Conservation (phyloP, 2,888 invertebrate species). For the Epsilonema sp. region DNA sequence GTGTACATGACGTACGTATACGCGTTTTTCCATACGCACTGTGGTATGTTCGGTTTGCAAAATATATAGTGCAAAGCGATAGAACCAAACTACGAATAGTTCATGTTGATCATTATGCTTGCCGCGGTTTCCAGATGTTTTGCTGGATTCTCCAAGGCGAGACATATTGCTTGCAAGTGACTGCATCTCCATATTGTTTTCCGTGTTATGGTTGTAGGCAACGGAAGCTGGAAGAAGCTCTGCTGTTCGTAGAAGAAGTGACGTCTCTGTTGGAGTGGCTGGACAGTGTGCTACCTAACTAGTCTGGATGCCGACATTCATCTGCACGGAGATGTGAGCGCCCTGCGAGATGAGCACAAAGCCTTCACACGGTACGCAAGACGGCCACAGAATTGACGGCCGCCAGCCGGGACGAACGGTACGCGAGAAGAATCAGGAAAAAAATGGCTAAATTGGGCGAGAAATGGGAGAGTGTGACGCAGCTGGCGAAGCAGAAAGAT, state of each 20-base stretch:
- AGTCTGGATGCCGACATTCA: conserved; percentile 50
- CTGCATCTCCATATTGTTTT: neutral
- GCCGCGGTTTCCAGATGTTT: too few species aligned
- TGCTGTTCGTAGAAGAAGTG: conserved; percentile 81
- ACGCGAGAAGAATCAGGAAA: conserved; percentile 48
- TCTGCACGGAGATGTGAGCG: conserved; percentile 79
- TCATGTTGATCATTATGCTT: too few species aligned
- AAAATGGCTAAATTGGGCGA: conserved; percentile 60
- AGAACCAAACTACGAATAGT: too few species aligned
- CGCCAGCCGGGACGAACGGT: conserved; percentile 41
- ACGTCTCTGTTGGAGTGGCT: conserved; percentile 84
- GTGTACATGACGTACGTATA: too few species aligned
- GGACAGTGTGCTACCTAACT: conserved; percentile 55
- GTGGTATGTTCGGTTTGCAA: too few species aligned
- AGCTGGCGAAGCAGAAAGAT: conserved; percentile 53
- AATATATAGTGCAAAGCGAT: too few species aligned
- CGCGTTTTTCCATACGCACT: conserved; percentile 34
- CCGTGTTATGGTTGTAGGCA: conserved; percentile 46
- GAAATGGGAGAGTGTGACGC: conserved; percentile 63
- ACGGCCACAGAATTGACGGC: conserved; percentile 75
- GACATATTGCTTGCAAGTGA: neutral
- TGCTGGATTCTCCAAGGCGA: too few species aligned
- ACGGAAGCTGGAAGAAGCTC: conserved; percentile 77
- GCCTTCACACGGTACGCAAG: conserved; percentile 54
- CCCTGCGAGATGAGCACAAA: conserved; percentile 73